These are phyloP conservation scores for Fragum sueziense DNA, from an alignment of 2,888 invertebrate genomes.

Conservation along the genomic window DNA sequence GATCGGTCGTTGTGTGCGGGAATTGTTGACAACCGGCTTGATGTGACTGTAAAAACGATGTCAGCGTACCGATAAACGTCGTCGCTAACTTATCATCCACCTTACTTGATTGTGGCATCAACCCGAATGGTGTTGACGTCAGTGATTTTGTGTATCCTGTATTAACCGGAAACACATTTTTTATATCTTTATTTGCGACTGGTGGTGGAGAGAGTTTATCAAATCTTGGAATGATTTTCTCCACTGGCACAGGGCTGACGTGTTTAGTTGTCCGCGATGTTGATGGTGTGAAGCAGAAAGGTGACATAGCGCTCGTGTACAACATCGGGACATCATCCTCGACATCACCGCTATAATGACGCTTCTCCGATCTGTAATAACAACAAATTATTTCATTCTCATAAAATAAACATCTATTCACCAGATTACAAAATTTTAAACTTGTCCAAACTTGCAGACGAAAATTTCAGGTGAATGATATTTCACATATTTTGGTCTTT, in stretches of 20 bases:
- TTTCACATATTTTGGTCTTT: too few species aligned
- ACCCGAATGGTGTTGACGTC: not conserved
- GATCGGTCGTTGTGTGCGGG: not conserved
- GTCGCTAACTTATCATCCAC: not conserved
- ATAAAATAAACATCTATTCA: too few species aligned
- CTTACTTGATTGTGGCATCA: not conserved
- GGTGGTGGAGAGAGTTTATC: not conserved
- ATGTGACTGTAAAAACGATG: conserved; percentile 1
- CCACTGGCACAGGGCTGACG: conserved; percentile 1
- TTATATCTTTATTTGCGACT: not conserved
- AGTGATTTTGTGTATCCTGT: too few species aligned
- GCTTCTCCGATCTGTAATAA: conserved; percentile 7
- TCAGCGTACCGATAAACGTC: conserved; percentile 5
- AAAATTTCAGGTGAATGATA: too few species aligned
- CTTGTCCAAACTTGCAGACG: too few species aligned
- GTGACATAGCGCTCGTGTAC: not conserved
- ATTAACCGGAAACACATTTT: not conserved
- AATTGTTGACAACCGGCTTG: not conserved
- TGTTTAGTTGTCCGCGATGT: not conserved
- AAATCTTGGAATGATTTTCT: not conserved
- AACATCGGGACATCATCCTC: not conserved
- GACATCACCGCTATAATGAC: conserved; percentile 7
- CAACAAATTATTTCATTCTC: too few species aligned
- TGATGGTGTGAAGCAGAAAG: not conserved
- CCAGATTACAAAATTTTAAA: too few species aligned